Conservation (phyloP, 2,888 invertebrate genomes). For the Chrysolina oricalcia region DNA sequence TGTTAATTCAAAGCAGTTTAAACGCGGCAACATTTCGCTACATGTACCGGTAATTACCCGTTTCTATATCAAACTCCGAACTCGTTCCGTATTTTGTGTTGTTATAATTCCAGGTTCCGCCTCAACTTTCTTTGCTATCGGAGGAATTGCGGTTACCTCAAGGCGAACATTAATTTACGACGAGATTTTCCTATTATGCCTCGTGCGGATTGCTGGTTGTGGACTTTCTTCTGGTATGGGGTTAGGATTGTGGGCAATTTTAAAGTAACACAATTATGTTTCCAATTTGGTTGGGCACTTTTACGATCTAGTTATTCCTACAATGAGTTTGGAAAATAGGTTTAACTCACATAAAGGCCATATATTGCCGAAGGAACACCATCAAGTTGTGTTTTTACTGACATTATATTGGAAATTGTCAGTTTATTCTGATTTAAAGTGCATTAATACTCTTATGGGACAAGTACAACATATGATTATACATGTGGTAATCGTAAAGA, state of each 20-base stretch:
- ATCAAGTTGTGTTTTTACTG: no score
- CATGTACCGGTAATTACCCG: constrained; percentile 63
- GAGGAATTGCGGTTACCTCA: constrained; percentile 32
- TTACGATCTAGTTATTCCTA: neutral
- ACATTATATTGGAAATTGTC: no score
- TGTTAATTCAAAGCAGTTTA: constrained; percentile 63
- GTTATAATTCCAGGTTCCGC: constrained; percentile 53
- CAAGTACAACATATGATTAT: no score
- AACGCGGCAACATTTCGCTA: constrained; percentile 59
- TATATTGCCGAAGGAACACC: no score
- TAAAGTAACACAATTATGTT: neutral
- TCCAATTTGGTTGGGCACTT: neutral
- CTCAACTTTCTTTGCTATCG: constrained; percentile 48
- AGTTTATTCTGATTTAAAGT: no score
- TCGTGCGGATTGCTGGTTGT: neutral
- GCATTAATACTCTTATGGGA: no score
- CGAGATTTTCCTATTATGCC: constrained; percentile 35
- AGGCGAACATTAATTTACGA: constrained; percentile 33
- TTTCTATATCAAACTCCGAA: constrained; percentile 57
- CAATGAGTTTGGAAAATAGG: neutral
- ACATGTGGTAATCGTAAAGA: no score
- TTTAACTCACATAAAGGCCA: neutral
- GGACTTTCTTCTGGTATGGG: neutral
- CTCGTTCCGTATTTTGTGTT: constrained; percentile 57
- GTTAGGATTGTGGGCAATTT: constrained; percentile 5